These are phyloP conservation scores for Dasypus novemcinctus DNA, from an alignment of 2,113 vertebrate genomes.

Conservation along the genomic window DNA sequence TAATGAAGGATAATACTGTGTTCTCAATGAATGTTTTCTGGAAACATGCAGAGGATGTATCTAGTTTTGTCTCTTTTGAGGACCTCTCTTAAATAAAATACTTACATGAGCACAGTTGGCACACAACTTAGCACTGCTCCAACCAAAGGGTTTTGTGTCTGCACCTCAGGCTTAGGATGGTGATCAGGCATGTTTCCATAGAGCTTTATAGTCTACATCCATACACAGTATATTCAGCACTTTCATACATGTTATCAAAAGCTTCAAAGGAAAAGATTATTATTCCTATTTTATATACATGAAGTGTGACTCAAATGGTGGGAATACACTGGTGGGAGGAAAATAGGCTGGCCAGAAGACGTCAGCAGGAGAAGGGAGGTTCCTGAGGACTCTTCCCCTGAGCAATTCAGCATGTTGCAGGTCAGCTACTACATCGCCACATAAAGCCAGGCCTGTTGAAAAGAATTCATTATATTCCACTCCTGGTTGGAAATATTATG, in stretches of 20 bases:
- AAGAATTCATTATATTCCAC: no score
- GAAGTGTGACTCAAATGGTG: not conserved
- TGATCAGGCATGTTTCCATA: not conserved
- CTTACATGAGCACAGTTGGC: rapidly evolving
- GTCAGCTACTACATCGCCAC: not conserved
- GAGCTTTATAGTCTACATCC: not conserved
- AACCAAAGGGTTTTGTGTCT: not conserved
- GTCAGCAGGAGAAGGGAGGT: not conserved
- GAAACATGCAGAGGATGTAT: not conserved
- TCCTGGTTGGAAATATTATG: not conserved
- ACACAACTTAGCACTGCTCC: not conserved
- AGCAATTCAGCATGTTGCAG: not conserved
- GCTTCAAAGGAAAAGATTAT: not conserved
- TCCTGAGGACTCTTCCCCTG: not conserved
- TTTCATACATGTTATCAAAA: not conserved
- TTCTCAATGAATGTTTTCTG: not conserved
- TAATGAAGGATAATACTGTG: not conserved
- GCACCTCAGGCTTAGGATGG: not conserved
- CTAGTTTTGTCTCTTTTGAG: not conserved
- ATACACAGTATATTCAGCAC: not conserved
- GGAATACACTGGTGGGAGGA: not conserved
- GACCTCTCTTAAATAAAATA: not conserved
- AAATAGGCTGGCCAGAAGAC: not conserved
- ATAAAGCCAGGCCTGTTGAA: not conserved
- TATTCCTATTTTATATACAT: not conserved